Evolutionary conservation across 2,113 vertebrate species (phyloP).

Genomic region (Embiotoca jacksoni): DNA sequence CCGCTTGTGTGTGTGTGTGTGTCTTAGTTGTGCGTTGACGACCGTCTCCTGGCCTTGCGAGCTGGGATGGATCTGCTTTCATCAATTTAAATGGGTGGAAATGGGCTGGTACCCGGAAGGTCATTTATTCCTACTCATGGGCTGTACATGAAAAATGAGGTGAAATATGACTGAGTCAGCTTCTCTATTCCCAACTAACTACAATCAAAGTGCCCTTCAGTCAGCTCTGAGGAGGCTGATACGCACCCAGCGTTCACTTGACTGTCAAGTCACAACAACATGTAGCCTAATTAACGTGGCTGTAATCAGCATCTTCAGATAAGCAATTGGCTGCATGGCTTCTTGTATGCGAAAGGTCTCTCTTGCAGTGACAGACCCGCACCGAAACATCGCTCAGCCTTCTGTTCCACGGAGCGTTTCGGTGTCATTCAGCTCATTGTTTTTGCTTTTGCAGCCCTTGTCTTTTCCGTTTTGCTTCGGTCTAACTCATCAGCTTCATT

Average conservation of each 20-base stretch:
- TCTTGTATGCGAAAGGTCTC: not conserved
- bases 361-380: not conserved
- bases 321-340: not conserved
- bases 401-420: not conserved
- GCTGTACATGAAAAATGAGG: slow-evolving; percentile 28
- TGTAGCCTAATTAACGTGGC: not conserved
- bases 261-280: not conserved
- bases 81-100: slow-evolving; percentile 32
- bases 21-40: slow-evolving; percentile 2
- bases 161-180: slow-evolving; percentile 19
- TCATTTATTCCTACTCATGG: slow-evolving; percentile 34
- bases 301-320: slow-evolving; percentile 1
- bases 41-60: slow-evolving; percentile 21
- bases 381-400: not conserved
- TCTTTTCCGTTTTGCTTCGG: not conserved
- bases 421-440: not conserved
- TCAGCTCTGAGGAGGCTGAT: no score
- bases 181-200: not conserved
- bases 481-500: not conserved
- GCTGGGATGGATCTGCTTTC: slow-evolving; percentile 43
- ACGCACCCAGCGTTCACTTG: no score
- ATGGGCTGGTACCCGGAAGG: slow-evolving; percentile 9
- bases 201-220: slow-evolving; percentile 16
- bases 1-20: not conserved
- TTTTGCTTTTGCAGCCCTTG: not conserved